Percentiles rank a stretch among this genome's conserved stretches.
phyloP scores from a whole-genome alignment of 1,140 invertebrate species.

The Coenobita brevimanus region DNA sequence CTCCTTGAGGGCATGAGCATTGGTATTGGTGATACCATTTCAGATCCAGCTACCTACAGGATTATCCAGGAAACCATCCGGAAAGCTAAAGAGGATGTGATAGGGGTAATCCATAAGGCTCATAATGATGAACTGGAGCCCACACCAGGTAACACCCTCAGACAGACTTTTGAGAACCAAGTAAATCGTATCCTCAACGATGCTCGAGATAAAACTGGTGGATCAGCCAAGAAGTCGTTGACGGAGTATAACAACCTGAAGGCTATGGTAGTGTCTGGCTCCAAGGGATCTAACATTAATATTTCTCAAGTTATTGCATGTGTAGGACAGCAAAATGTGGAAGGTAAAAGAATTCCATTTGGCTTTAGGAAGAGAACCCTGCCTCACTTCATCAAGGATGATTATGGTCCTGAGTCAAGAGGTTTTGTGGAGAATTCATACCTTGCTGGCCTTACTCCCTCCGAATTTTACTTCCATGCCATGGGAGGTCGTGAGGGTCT shows the following conservation, averaged over 20 bases:
- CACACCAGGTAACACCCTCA: constrained; percentile 89
- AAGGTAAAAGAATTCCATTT: constrained; percentile 99
- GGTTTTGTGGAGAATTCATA: constrained; percentile 99
- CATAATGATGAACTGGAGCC: constrained; percentile 99
- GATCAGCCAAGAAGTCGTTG: constrained; percentile 98
- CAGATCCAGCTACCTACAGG: constrained; percentile 97
- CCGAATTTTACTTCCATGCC: constrained; percentile 99
- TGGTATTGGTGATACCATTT: constrained; percentile 99
- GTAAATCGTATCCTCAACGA: constrained; percentile 99
- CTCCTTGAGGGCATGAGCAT: constrained; percentile 98
- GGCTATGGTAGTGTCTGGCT: constrained; percentile 99
- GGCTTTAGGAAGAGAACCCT: constrained; percentile 98
- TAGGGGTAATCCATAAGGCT: constrained; percentile 99
- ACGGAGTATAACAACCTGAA: constrained; percentile 99
- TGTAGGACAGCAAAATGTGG: constrained; percentile 99
- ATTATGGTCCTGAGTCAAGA: constrained; percentile 99
- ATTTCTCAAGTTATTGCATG: constrained; percentile 99
- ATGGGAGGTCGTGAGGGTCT: constrained; percentile 99
- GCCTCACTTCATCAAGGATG: constrained; percentile 99
- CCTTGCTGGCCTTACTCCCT: constrained; percentile 97
- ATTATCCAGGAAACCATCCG: constrained; percentile 99
- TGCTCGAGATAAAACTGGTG: constrained; percentile 99
- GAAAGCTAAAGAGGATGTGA: constrained; percentile 99
- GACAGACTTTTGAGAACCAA: constrained; percentile 85
- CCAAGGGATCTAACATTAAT: constrained; percentile 99